phyloP scores from a whole-genome alignment of 1,140 invertebrate genomes.

The Dolichoris vasculosae region DNA sequence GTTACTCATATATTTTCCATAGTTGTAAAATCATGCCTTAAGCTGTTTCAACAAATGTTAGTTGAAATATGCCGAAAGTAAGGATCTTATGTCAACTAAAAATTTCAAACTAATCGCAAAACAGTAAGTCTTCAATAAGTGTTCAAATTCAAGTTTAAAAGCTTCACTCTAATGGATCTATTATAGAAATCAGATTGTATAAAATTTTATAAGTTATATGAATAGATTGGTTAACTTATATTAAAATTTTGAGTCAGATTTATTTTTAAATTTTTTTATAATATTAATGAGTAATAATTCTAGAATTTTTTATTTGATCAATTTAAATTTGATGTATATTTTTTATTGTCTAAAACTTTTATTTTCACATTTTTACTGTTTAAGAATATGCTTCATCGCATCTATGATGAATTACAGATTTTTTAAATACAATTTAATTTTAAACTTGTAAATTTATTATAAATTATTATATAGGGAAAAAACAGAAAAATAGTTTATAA shows the following conservation, averaged over 20 bases:
- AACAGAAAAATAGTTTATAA: not conserved
- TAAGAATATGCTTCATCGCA: too few species aligned
- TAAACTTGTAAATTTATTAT: not conserved
- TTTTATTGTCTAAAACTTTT: too few species aligned
- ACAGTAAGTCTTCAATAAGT: not conserved
- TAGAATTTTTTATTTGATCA: too few species aligned
- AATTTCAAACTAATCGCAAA: not conserved
- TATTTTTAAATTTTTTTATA: not conserved
- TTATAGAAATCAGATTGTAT: not conserved
- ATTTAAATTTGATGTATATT: too few species aligned
- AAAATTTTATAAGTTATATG: not conserved
- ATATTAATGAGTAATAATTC: too few species aligned
- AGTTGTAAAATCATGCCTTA: not conserved
- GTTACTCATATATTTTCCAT: too few species aligned
- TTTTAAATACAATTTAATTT: too few species aligned
- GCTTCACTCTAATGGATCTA: not conserved
- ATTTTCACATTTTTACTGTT: too few species aligned
- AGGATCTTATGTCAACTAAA: not conserved
- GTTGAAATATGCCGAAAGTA: not conserved
- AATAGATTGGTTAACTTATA: not conserved
- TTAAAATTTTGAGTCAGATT: not conserved
- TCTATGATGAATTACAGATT: too few species aligned
- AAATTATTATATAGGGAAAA: not conserved
- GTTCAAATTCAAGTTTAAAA: not conserved
- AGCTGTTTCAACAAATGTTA: not conserved